Conservation (phyloP, 2,113 vertebrate genomes). For the Pristiophorus japonicus region DNA sequence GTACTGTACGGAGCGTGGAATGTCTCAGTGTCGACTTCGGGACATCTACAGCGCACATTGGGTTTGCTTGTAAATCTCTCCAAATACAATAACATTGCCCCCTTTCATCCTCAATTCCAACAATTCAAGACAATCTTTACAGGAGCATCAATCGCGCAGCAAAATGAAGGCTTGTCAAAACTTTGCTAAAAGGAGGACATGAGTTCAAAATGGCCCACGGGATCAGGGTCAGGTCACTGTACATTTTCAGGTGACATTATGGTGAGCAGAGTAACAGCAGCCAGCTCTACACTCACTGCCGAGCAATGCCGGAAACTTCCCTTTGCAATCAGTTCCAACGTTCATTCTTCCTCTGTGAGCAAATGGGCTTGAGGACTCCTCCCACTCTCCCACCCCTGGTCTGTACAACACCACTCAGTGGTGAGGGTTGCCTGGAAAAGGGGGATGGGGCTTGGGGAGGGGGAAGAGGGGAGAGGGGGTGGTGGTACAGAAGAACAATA, state of each 20-base stretch:
- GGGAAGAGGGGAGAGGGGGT: neutral
- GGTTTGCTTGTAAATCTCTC: neutral
- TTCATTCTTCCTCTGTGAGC: neutral
- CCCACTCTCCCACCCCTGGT: neutral
- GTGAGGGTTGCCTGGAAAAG: neutral
- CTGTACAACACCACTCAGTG: neutral
- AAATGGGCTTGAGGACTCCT: neutral
- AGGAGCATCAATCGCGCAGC: neutral
- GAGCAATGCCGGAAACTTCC: neutral
- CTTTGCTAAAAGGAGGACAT: neutral
- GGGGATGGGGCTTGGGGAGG: neutral
- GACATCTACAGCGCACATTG: neutral
- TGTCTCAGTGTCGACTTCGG: neutral
- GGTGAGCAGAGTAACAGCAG: neutral
- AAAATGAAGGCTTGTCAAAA: neutral
- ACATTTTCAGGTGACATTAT: neutral
- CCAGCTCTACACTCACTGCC: neutral
- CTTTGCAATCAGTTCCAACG: neutral
- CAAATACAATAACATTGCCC: neutral
- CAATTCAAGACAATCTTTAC: neutral
- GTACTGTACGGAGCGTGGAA: neutral
- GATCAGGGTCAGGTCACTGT: neutral
- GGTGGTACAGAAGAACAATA: neutral
- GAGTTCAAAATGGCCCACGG: neutral
- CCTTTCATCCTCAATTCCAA: neutral